Base-by-base conservation (phyloP, 2,113 vertebrate genomes). In the Aptenodytes patagonicus region DNA sequence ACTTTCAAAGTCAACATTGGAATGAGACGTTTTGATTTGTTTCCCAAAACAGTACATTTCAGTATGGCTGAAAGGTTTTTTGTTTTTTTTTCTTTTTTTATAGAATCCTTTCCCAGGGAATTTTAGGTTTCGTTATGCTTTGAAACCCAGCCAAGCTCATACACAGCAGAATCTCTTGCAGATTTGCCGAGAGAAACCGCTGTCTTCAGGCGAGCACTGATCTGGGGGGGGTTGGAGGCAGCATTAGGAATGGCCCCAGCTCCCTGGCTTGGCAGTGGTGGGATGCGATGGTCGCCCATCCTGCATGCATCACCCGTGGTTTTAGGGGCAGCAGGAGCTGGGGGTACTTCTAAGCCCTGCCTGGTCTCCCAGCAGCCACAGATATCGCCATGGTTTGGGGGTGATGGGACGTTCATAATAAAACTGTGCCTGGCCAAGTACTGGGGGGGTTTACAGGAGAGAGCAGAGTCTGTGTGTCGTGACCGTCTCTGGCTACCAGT, bases 1-100 rank as follows among this genome's bases (percentile, higher is more conserved):
- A 95, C 94, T 96, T 96, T 94, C 84, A 34, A 97, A 97, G 82
- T 95, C 91, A 94, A 93, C 91, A 90, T 44, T 89, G 71, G 84
- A 96, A 96, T 19, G 34, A 94, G 82, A 92, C 15, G 32, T 95
- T 97, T 96, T 95, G 84, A 83, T 95, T 97, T 95, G 90, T 96
- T 97, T 94, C 90, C 94, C 91, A 80, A 96, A 95, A 90, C 93
- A 94, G 94, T 94, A 86, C 87, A 85, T 87, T 94, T 94, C 78
- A 62, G 94, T 91, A 88, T 7, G 3, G 83, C 93, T 94, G 93
- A 93, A 94, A 76, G 42, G 14, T 42, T 42, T 22, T 82, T 24
- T n/a, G n/a, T 38, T 55, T 18, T 61, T 31, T 82, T 24, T 44
- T 32, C 18, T 76, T 86, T 80, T 81, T 25, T 13, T 2, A 81